A percentile compares a stretch with the other conserved stretches of the same genome.
Evolutionary conservation across 2,113 vertebrate species (phyloP).

Genomic region (Nibea coibor): DNA sequence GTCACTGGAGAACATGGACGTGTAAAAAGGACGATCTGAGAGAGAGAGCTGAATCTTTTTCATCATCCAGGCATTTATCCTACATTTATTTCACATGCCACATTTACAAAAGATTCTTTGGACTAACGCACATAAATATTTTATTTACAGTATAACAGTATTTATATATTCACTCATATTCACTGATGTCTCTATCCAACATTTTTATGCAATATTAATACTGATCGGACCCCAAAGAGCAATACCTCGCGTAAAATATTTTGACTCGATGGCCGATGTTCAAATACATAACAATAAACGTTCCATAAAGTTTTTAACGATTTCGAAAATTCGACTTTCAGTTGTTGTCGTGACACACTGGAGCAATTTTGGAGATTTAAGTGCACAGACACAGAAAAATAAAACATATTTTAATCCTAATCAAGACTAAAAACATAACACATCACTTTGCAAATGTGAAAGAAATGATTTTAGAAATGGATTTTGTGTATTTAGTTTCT

Average conservation of each 20-base stretch:
- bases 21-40: neutral
- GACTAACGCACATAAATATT: neutral
- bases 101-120: neutral
- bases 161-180: neutral
- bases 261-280: neutral
- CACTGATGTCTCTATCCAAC: neutral
- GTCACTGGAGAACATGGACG: neutral
- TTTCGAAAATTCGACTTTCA: neutral
- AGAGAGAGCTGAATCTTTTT: neutral
- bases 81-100: neutral
- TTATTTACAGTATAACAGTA: neutral
- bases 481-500: too few species aligned
- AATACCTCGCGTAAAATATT: neutral
- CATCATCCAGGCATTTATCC: neutral
- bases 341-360: neutral
- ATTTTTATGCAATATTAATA: neutral
- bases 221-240: neutral
- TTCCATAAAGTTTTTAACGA: neutral
- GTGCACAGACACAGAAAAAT: neutral
- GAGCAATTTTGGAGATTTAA: neutral
- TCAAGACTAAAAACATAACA: neutral
- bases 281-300: neutral
- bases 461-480: neutral
- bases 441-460: neutral
- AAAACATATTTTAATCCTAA: neutral